A percentile compares a stretch with the other conserved stretches of the same genome.
phyloP scores from a whole-genome alignment of 2,113 vertebrate species.

The Trinectes maculatus region DNA sequence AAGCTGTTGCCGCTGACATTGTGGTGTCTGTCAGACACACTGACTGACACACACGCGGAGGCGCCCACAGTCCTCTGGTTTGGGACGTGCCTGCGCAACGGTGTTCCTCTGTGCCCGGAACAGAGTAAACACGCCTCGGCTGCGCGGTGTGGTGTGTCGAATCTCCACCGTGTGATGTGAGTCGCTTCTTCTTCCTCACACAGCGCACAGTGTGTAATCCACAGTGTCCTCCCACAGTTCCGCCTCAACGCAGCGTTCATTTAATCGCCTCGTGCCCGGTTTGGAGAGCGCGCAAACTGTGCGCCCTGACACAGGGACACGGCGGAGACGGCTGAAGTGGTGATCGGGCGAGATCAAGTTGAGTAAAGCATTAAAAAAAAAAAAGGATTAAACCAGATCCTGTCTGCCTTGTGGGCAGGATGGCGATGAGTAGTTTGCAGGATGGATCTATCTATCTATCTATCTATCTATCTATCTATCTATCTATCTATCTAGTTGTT shows the following conservation, averaged over 20 bases:
- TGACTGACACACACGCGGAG: background rate
- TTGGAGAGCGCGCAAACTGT: constrained; percentile 22
- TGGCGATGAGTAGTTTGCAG: background rate
- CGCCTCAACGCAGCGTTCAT: too few species aligned
- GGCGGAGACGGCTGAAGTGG: background rate
- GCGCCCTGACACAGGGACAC: too few species aligned
- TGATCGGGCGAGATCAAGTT: constrained; percentile 46
- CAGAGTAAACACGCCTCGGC: constrained; percentile 8
- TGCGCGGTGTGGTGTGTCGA: too few species aligned
- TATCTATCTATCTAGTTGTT: too few species aligned
- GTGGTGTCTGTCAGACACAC: constrained; percentile 27
- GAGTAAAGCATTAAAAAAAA: constrained; percentile 9
- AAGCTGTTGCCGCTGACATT: constrained; percentile 80
- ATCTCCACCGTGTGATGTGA: too few species aligned
- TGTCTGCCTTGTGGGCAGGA: constrained; percentile 4
- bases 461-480: too few species aligned
- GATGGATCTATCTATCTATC: too few species aligned
- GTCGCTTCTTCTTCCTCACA: too few species aligned
- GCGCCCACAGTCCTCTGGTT: background rate
- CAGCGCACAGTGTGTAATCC: too few species aligned
- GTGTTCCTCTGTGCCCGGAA: constrained; percentile 23
- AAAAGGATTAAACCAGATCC: constrained; percentile 44
- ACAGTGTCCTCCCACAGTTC: too few species aligned
- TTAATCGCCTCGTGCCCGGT: too few species aligned
- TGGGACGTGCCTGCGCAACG: constrained; percentile 37